Percentiles rank a stretch among this genome's conserved stretches.
These are phyloP conservation scores for Hippocampus kuda DNA, from an alignment of 2,797 vertebrate species.

Conservation along the genomic window DNA sequence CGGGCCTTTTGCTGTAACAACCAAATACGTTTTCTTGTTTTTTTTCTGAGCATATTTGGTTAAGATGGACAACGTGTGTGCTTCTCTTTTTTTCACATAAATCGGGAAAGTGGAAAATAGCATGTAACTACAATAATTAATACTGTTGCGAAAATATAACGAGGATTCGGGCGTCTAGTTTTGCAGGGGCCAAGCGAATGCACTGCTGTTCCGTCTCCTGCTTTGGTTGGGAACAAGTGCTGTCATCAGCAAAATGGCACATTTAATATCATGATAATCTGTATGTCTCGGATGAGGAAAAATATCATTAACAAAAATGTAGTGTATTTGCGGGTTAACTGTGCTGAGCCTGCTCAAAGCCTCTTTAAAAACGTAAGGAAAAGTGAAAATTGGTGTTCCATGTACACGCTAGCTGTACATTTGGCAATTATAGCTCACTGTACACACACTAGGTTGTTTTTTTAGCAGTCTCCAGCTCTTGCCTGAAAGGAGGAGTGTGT, in stretches of 20 bases:
- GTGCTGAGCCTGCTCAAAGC: slow-evolving; percentile 94
- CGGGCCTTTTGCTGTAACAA: slow-evolving; percentile 77
- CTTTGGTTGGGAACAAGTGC: slow-evolving; percentile 92
- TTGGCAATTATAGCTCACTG: slow-evolving; percentile 76
- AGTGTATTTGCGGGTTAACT: slow-evolving; percentile 75
- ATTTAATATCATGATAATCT: slow-evolving; percentile 62
- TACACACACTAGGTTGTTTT: slow-evolving; percentile 63
- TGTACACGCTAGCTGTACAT: slow-evolving; percentile 70
- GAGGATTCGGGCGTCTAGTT: slow-evolving; percentile 6
- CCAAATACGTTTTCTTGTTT: slow-evolving; percentile 71
- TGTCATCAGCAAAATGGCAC: slow-evolving; percentile 85
- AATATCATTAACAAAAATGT: slow-evolving; percentile 38
- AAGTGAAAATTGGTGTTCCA: neutral
- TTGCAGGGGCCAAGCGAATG: slow-evolving; percentile 70
- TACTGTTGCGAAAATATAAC: slow-evolving; percentile 73
- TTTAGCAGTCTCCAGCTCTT: slow-evolving; percentile 56
- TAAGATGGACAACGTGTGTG: slow-evolving; percentile 84
- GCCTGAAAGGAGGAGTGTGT: slow-evolving; percentile 38
- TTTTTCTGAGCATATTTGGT: slow-evolving; percentile 82
- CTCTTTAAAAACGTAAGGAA: slow-evolving; percentile 65
- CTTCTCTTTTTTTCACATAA: slow-evolving; percentile 75
- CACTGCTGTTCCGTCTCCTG: slow-evolving; percentile 79
- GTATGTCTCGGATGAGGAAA: slow-evolving; percentile 65
- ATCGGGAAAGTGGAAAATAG: slow-evolving; percentile 65
- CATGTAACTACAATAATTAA: slow-evolving; percentile 54